Conservation (phyloP, 2,113 vertebrate genomes). For the Chamaetylas fuelleborni region DNA sequence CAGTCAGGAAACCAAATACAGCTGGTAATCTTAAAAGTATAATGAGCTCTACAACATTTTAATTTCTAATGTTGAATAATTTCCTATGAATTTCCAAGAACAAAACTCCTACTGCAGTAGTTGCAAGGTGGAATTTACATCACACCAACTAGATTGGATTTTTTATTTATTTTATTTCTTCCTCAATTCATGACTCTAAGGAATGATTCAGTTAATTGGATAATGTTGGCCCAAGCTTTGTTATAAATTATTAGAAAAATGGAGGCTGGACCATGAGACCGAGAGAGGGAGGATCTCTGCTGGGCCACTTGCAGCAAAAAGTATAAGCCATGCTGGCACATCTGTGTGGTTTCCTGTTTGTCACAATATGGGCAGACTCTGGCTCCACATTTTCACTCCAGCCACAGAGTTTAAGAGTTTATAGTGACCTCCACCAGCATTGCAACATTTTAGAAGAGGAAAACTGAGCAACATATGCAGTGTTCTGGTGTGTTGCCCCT, state of each 20-base stretch:
- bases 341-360: background rate
- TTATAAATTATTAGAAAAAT: background rate
- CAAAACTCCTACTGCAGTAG: background rate
- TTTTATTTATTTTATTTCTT: background rate
- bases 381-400: background rate
- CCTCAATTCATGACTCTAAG: background rate
- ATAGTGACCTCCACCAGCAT: background rate
- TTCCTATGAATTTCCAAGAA: background rate
- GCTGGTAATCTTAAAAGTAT: background rate
- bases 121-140: background rate
- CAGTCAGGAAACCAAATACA: background rate
- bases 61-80: background rate
- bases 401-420: background rate
- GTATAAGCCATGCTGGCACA: fast-evolving
- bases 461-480: background rate
- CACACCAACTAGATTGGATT: background rate
- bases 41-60: background rate
- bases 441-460: background rate
- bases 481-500: background rate
- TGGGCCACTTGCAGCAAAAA: background rate
- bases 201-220: background rate
- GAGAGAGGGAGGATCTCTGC: background rate
- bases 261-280: background rate
- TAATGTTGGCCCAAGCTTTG: background rate
- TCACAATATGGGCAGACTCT: background rate